phyloP scores from a whole-genome alignment of 2,888 invertebrate species.

The Gastracanthus pulcherrimus region DNA sequence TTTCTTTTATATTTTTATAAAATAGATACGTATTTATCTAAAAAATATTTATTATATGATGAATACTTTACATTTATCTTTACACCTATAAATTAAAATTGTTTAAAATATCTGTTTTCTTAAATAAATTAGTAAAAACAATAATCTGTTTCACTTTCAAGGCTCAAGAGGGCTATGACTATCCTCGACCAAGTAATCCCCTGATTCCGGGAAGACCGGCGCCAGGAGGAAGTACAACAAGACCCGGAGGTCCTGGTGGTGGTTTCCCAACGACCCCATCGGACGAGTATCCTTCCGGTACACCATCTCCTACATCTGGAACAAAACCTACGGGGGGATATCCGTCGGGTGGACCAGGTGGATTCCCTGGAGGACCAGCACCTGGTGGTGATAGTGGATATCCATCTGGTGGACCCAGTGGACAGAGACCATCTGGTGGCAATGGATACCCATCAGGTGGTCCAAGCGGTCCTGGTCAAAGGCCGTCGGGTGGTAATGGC shows the following conservation, averaged over 20 bases:
- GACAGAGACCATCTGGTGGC: conserved; percentile 28
- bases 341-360: conserved; percentile 59
- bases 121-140: no score
- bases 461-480: conserved; percentile 58
- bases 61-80: no score
- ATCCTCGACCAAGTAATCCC: conserved; percentile 84
- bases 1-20: no score
- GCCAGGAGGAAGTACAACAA: conserved; percentile 61
- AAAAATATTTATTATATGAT: no score
- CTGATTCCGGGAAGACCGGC: conserved; percentile 75
- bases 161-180: conserved; percentile 88
- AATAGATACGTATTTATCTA: no score
- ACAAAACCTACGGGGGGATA: conserved; percentile 63
- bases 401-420: conserved; percentile 63
- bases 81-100: no score
- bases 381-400: conserved; percentile 61
- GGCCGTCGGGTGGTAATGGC: conserved; percentile 50
- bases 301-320: conserved; percentile 63
- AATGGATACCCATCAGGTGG: conserved; percentile 62
- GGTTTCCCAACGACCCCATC: conserved; percentile 61
- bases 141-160: conserved; percentile 64
- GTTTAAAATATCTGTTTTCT: no score
- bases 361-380: conserved; percentile 55
- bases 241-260: conserved; percentile 62
- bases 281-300: conserved; percentile 63